Conservation (phyloP, 2,888 invertebrate genomes). For the Geophilus truncorum region DNA sequence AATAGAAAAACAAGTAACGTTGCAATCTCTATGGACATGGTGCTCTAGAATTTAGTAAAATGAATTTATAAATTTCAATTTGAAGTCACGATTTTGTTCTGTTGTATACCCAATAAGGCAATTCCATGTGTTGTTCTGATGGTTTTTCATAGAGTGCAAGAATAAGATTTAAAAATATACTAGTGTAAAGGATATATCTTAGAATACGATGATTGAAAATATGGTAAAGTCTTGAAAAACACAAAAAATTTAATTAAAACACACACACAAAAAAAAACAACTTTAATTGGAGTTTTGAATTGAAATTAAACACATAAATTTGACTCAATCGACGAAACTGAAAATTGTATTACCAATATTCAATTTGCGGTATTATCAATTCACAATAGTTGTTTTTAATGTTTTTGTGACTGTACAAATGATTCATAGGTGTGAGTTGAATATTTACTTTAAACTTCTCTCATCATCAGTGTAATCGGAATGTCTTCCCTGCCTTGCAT, state of each 20-base stretch:
- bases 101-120: conserved; percentile 46
- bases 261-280: background rate
- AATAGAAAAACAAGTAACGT: conserved; percentile 46
- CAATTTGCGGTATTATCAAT: too few species aligned
- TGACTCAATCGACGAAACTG: background rate
- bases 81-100: background rate
- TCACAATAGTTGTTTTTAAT: too few species aligned
- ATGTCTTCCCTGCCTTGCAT: conserved; percentile 40
- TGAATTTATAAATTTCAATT: background rate
- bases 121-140: conserved; percentile 43
- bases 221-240: conserved; percentile 45
- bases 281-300: background rate
- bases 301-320: conserved; percentile 23
- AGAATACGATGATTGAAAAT: conserved; percentile 46
- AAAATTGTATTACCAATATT: too few species aligned
- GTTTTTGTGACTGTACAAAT: too few species aligned
- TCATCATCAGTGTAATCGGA: conserved; percentile 39
- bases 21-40: conserved; percentile 47
- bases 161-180: conserved; percentile 44
- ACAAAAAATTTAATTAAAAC: too few species aligned
- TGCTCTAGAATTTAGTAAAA: conserved; percentile 39
- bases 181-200: conserved; percentile 39
- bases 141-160: conserved; percentile 49
- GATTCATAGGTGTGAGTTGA: too few species aligned
- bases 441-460: conserved; percentile 38